Base-by-base conservation (phyloP, 2,797 vertebrate genomes). In the Pelodytes ibericus region DNA sequence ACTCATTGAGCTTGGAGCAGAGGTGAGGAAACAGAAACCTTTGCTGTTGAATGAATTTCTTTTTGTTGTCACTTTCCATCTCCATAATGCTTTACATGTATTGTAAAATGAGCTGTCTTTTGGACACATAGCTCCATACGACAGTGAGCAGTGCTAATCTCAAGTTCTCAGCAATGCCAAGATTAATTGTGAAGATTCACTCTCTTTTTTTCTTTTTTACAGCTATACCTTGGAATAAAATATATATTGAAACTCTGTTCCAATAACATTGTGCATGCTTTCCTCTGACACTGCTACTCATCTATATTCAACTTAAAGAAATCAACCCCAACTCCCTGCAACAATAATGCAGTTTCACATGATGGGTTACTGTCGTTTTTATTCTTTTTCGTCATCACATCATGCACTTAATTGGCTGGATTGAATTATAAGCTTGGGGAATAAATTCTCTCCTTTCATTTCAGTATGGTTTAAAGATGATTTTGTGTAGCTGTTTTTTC, bases 11-110 rank as follows among this genome's bases (percentile, higher is more conserved):
- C 70, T 25, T 41, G 64, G 70, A 66, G 70, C 76, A 79, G 70
- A 79, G 76, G 76, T 79, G 70, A 79, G 70, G 70, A 79, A 68
- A 73, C 62, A 56, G 76, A 66, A 73, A 64, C 57, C 76, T 25
- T 41, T 68, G 57, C 57, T 25, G 57, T 71, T 72, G 71, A 79
- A 79, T 66, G 44, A 71, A 71, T 73, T 72, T 79, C 70, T 79
- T 79, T 72, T 65, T 62, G 56, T 71, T 79, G 76, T 79, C 76
- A 68, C 76, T 68, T 62, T 79, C 57, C 26, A 79, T 79, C 73
- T 79, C 62, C 71, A 69, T 79, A 79, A 72, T 60, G 57, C 64
- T 79, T 73, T 63, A 73, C 70, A 79, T 73, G 56, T 73, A 62
- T 62, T 68, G 64, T 73, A 73, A 73, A 73, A 73, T 78, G 70